phyloP scores from a whole-genome alignment of 1,140 invertebrate genomes.

The Hypsibius dujardini region DNA sequence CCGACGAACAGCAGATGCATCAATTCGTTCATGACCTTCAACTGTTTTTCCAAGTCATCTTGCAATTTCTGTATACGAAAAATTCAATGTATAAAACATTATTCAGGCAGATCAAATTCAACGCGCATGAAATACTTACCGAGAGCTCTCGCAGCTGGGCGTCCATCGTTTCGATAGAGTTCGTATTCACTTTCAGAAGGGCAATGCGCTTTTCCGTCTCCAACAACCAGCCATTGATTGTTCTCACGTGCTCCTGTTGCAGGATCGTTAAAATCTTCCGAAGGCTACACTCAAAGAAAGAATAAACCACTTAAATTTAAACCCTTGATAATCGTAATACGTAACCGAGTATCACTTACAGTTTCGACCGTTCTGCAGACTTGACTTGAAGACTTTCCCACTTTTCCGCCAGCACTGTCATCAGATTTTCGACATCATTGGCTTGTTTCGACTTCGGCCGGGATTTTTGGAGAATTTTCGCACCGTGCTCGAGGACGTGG shows the following conservation, averaged over 20 bases:
- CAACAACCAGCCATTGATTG: not conserved
- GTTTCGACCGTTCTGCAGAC: not conserved
- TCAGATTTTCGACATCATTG: not conserved
- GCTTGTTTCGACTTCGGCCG: not conserved
- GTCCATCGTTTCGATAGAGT: slow-evolving; percentile 6
- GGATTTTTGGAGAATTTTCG: not conserved
- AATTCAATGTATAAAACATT: not conserved
- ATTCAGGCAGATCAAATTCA: not conserved
- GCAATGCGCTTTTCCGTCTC: not conserved
- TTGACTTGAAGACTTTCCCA: slow-evolving; percentile 1
- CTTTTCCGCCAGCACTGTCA: not conserved
- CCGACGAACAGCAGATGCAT: not conserved
- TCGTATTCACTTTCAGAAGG: not conserved
- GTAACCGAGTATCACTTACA: not conserved
- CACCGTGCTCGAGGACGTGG: not conserved
- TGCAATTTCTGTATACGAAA: not conserved
- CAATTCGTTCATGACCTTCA: slow-evolving; percentile 8
- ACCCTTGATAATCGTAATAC: not conserved
- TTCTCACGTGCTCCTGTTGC: slow-evolving; percentile 12
- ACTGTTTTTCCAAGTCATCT: slow-evolving; percentile 13
- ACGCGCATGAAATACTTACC: not conserved
- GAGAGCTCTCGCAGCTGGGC: slow-evolving; percentile 8
- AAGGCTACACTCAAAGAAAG: not conserved
- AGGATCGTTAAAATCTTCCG: not conserved
- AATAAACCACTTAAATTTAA: not conserved